Base-by-base conservation (phyloP, 2,113 vertebrate genomes). In the Scopus umbretta region DNA sequence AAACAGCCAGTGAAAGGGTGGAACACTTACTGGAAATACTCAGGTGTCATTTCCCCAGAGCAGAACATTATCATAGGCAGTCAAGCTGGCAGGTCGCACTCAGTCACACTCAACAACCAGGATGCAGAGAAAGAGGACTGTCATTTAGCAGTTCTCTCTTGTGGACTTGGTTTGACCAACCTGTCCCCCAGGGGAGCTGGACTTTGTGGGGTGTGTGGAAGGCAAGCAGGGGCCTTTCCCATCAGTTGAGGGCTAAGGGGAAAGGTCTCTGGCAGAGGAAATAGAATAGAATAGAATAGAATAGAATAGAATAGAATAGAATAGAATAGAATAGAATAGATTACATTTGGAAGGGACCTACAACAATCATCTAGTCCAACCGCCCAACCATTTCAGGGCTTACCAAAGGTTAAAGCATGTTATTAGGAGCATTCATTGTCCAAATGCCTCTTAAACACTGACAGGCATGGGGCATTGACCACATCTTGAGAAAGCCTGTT, bases 11-110 rank as follows among this genome's bases (percentile, higher is more conserved):
- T 59, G 80, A 86, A 86, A 88, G 80, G 93, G 84, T 86, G 30
- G 32, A 84, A 63, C 4, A 0, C 36, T 96, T 93, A 96, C 90
- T 93, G 90, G 91, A 96, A 94, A 68, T 23, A 34, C 40, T 49
- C 91, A 96, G 93, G 94, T 94, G 92, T 94, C 66, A 68, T 85
- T 95, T 96, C 79, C 78, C 43, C 76, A 17, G 9, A 56, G 68
- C 9, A 34, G 68, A 86, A 13, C 0, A 5, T 3, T 10, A 59
- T 36, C 0, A 6, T 52, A 75, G 81, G 96, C 0, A 1, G 56
- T 42, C 5, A 10, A 85, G 43, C 66, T 85, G 88, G 58, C 34
- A 79, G 65, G 34, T 11, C 19, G 4, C 43, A 36, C 17, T 43
- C 75, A 34, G 43, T 58, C 55, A 38, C 40, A 23, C 11, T 59